Evolutionary conservation across 2,888 invertebrate species (phyloP).

Genomic region (Agonum fuliginosum): DNA sequence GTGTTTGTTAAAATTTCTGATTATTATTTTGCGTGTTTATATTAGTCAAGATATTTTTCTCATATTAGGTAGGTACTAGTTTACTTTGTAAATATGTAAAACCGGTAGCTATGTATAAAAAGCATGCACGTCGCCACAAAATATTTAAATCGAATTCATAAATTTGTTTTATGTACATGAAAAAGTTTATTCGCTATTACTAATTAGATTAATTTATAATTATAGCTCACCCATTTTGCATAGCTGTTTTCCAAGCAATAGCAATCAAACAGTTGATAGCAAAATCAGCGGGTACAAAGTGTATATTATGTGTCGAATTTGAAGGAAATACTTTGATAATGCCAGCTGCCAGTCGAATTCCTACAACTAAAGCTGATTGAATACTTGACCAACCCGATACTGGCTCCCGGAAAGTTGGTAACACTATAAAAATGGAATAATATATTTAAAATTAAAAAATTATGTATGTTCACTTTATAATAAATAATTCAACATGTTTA

Average conservation of each 20-base stretch:
- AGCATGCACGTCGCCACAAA: no score
- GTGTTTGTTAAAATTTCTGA: no score
- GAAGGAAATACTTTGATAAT: background rate
- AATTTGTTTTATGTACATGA: no score
- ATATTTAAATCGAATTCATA: no score
- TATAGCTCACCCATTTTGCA: background rate
- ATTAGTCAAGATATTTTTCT: no score
- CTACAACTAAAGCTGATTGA: background rate
- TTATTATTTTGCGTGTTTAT: no score
- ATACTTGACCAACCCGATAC: conserved; percentile 4
- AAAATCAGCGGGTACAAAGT: background rate
- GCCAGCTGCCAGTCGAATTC: background rate
- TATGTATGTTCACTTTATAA: no score
- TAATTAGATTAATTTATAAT: background rate
- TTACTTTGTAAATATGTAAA: no score
- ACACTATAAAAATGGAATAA: background rate
- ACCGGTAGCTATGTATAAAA: no score
- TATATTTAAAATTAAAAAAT: no score
- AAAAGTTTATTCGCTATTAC: background rate
- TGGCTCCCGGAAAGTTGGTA: background rate
- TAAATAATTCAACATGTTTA: no score
- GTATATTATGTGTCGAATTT: background rate
- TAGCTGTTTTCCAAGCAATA: background rate
- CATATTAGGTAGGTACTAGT: no score
- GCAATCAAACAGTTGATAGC: conserved; percentile 15